A percentile compares a stretch with the other conserved stretches of the same genome.
These are phyloP conservation scores for Pyrrhosoma nymphula DNA, from an alignment of 2,888 invertebrate species.

Conservation along the genomic window DNA sequence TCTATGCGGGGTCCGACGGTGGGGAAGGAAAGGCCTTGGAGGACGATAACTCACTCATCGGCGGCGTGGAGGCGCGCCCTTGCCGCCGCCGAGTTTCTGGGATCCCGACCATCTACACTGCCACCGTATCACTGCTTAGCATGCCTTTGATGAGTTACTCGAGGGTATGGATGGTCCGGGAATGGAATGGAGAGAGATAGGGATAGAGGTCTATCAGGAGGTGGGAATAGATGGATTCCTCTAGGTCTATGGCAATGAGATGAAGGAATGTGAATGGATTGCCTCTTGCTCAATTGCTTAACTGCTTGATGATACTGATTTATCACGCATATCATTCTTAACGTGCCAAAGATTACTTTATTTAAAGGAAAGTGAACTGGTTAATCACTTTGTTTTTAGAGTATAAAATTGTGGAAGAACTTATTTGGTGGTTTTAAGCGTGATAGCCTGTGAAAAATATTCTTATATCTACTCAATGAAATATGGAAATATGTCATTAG, in stretches of 20 bases:
- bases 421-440: too few species aligned
- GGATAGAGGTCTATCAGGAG: background rate
- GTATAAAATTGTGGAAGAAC: too few species aligned
- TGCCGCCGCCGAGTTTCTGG: background rate
- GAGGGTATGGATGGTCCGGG: background rate
- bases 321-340: too few species aligned
- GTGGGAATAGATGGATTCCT: background rate
- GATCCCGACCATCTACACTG: background rate
- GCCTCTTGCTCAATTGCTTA: too few species aligned
- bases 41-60: conserved; percentile 28
- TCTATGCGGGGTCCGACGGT: background rate
- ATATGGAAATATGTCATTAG: too few species aligned
- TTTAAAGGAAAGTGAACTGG: too few species aligned
- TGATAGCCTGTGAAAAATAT: too few species aligned
- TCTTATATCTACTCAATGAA: too few species aligned
- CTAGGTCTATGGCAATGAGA: background rate
- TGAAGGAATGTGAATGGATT: background rate
- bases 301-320: too few species aligned
- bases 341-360: too few species aligned
- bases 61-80: background rate
- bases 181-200: background rate
- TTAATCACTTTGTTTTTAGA: too few species aligned
- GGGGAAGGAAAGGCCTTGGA: background rate
- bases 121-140: background rate
- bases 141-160: conserved; percentile 7